These are phyloP conservation scores for Gryllus longicercus DNA, from an alignment of 2,888 invertebrate genomes.

Conservation along the genomic window DNA sequence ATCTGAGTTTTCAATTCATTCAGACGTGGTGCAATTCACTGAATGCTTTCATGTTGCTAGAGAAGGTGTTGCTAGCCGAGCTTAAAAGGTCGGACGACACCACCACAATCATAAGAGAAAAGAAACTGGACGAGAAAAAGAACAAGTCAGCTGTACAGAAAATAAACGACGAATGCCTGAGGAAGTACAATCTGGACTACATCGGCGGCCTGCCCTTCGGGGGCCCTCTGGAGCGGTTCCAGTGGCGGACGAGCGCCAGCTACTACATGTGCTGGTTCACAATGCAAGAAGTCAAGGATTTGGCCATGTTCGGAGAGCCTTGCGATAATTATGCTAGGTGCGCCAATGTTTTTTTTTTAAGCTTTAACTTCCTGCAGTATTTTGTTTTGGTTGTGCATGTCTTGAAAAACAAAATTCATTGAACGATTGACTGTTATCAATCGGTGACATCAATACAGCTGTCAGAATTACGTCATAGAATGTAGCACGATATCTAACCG, in stretches of 20 bases:
- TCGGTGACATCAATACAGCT: no score
- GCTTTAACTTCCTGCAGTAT: no score
- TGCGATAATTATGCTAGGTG: constrained; percentile 64
- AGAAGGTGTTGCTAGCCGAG: constrained; percentile 22
- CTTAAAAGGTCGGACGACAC: constrained; percentile 46
- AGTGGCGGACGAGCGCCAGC: constrained; percentile 57
- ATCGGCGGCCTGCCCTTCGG: constrained; percentile 38
- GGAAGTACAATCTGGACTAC: constrained; percentile 25
- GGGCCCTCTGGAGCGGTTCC: constrained; percentile 52
- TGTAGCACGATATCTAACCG: no score
- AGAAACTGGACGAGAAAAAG: constrained; percentile 36
- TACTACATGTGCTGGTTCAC: constrained; percentile 69
- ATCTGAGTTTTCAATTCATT: no score
- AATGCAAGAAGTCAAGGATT: constrained; percentile 53
- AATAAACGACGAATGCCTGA: constrained; percentile 43
- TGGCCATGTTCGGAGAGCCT: constrained; percentile 54
- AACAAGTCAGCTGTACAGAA: constrained; percentile 45
- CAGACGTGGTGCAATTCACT: no score
- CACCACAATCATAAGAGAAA: constrained; percentile 50
- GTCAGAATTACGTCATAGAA: no score
- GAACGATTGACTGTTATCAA: no score
- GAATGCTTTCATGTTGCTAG: no score
- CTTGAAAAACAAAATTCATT: no score
- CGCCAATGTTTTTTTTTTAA: constrained; percentile 43
- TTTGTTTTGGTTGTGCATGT: no score